Evolutionary conservation across 2,797 vertebrate genomes (phyloP).

Genomic region (Cephalopachus bancanus): DNA sequence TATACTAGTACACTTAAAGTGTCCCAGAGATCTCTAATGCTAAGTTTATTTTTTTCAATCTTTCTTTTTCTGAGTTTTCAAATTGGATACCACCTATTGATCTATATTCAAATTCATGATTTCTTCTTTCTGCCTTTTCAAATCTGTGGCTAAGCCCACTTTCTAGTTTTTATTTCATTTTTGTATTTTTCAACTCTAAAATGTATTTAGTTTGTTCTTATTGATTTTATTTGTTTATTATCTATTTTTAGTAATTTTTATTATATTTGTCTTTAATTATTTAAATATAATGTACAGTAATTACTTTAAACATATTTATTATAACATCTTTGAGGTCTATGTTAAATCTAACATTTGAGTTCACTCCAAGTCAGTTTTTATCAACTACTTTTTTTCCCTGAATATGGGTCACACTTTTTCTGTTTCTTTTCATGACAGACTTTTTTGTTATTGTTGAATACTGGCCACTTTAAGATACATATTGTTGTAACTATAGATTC

Average conservation of each 20-base stretch:
- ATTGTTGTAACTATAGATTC: neutral
- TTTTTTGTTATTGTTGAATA: neutral
- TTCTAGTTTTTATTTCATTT: neutral
- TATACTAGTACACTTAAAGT: neutral
- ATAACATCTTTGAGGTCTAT: neutral
- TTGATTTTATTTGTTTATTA: neutral
- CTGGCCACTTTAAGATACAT: neutral
- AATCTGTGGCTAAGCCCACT: neutral
- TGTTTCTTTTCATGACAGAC: neutral
- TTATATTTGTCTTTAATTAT: neutral
- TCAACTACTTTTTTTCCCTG: neutral
- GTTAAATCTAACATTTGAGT: neutral
- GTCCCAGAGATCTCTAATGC: neutral
- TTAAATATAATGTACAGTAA: slow-evolving; percentile 11
- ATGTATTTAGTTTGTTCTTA: neutral
- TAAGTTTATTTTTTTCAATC: neutral
- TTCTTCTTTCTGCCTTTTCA: slow-evolving; percentile 3
- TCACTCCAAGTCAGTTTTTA: neutral
- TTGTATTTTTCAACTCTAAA: slow-evolving; percentile 6
- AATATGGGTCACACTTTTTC: neutral
- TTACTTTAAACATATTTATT: neutral
- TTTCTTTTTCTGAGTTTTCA: neutral
- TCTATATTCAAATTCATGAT: neutral
- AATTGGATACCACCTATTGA: neutral
- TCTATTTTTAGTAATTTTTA: slow-evolving; percentile 13